These are phyloP conservation scores for Mantis religiosa DNA, from an alignment of 2,888 invertebrate species.

Conservation along the genomic window DNA sequence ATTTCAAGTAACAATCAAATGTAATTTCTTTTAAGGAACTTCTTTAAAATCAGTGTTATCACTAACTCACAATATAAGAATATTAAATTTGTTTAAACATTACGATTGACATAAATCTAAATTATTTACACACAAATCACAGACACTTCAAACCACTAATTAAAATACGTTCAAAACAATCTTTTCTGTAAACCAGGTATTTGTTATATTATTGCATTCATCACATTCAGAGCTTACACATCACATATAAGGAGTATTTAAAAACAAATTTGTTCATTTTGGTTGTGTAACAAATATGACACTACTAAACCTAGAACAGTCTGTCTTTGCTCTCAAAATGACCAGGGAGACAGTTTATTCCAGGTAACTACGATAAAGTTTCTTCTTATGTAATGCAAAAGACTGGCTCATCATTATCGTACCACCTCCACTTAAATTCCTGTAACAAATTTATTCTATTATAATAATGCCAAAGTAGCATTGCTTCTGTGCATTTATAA, in stretches of 20 bases:
- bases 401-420: constrained; percentile 85
- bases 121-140: no score
- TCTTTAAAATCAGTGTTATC: background rate
- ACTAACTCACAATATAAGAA: background rate
- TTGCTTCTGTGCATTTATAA: no score
- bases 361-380: constrained; percentile 76
- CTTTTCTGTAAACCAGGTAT: background rate
- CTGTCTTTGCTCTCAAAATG: constrained; percentile 34
- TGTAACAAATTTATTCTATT: constrained; percentile 43
- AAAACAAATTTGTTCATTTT: background rate
- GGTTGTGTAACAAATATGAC: background rate
- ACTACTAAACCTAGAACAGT: background rate
- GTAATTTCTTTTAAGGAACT: background rate
- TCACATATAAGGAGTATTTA: background rate
- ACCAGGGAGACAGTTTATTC: constrained; percentile 38
- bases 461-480: no score
- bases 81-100: background rate
- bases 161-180: background rate
- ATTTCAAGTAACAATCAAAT: background rate
- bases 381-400: constrained; percentile 86
- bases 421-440: constrained; percentile 80
- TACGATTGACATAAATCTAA: background rate
- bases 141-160: background rate
- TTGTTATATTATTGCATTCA: background rate
- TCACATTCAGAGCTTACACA: background rate